Evolutionary conservation across 2,888 invertebrate species (phyloP), one percentile per base, ranked within the genome.

Genomic region (Ptilodon capucinus): DNA sequence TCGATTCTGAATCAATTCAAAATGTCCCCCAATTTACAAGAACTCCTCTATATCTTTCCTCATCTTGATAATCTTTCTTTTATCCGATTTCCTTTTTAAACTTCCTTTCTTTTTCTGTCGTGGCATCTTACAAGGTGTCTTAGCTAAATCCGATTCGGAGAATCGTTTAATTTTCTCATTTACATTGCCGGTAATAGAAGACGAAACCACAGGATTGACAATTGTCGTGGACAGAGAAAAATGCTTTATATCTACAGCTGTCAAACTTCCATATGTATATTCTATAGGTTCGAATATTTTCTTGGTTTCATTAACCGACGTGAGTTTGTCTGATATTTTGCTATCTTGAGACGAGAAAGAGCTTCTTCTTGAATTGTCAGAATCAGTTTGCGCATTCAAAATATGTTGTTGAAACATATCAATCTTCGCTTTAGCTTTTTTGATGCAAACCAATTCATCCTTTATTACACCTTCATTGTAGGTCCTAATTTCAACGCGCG

Each of bases 341-440:
- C 72, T 80, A 4, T 77, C 80, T 54, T 81, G 76, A 0, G 86
- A 87, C 0, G 81, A 75, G 11, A 85, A 46, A 0, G 91, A 91
- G 53, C 84, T 84, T 38, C 84, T 60, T 48, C 80, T 58, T 14
- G 86, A 86, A 57, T 86, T 88, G 40, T 91, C 86, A 0, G 88
- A 85, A 54, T 89, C 88, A 0, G 87, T 74, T 57, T 91, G 84
- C 1, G 78, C 73, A 60, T 85, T 84, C 49, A 71, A 74, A 52
- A 91, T 87, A 48, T 89, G 86, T 57, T 86, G 90, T 77, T 91
- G 91, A 46, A 91, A 91, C 81, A 91, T 81, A 54, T 91, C 91
- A 4, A 91, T 91, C 63, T 87, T 88, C 0, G 80, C 76, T 66
- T 86, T 91, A 1, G 91, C 91, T 69, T 89, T 89, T 38, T 78